Evolutionary conservation across 2,888 invertebrate genomes (phyloP), one percentile per base, ranked within the genome.

Genomic region (Uloborus plumipes): DNA sequence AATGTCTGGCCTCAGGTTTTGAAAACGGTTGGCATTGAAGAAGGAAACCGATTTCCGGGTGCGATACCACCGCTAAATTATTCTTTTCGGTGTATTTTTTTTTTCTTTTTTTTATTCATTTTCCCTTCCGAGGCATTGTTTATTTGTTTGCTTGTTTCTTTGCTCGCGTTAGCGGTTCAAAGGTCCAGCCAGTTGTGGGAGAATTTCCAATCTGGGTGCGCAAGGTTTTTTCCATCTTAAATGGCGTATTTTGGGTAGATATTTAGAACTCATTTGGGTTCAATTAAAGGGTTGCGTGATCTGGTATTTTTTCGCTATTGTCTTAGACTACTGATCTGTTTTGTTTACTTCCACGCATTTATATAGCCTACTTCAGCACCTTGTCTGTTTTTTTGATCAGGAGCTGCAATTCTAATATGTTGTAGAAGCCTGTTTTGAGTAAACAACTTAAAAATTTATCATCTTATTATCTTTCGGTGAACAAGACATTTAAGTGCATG

Each of bases 11-110:
- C 49, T 47, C n/a, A 16, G 67, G 39, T 39, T 39, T 9, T 39
- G 39, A 39, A 39, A 39, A 39, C 39, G 39, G 39, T 39, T 39
- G 39, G 39, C 39, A 39, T 39, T 39, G 39, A 39, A 39, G 39
- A 39, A 61, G 59, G 22, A 26, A 39, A 26, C 26, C 64, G 77
- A 78, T 78, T 78, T 78, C 77, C 77, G 70, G 77, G 77, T 76
- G 51, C 62, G 76, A 76, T 76, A 39, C 39, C 39, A 9, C 39
- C 9, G 39, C 39, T 39, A 39, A 39, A 39, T 39, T 39, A 39
- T 39, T 39, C 39, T 39, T 39, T 39, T 39, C 39, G 39, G 11
- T 11, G 39, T 9, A 39, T 39, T 39, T 39, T 39, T 39, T 9
- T 39, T 39, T 39, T 39, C 9, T 9, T 39, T 39, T 39, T 39